A percentile compares a stretch with the other conserved stretches of the same genome.
phyloP scores from a whole-genome alignment of 1,140 invertebrate genomes.

The Drosophila tani region DNA sequence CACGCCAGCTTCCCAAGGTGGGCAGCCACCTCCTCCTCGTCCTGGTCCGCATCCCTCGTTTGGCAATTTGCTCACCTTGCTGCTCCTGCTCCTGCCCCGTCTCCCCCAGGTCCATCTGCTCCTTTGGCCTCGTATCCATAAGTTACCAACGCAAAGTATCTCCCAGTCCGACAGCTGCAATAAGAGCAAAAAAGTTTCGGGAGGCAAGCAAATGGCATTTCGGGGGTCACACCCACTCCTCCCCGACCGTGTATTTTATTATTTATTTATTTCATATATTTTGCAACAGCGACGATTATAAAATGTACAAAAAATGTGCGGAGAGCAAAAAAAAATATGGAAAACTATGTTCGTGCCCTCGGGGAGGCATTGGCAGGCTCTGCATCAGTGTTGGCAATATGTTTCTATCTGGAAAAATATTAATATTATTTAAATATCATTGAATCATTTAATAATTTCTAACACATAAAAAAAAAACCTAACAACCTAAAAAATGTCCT shows the following conservation, averaged over 20 bases:
- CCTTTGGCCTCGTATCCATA: slow-evolving; percentile 65
- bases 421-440: too few relatives aligned
- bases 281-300: slow-evolving; percentile 63
- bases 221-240: slow-evolving; percentile 48
- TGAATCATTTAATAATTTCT: too few relatives aligned
- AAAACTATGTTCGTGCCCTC: slow-evolving; percentile 54
- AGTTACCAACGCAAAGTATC: slow-evolving; percentile 75
- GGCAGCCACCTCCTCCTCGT: slow-evolving; percentile 29
- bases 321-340: slow-evolving; percentile 34
- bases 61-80: slow-evolving; percentile 77
- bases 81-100: slow-evolving; percentile 22
- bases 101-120: slow-evolving; percentile 17
- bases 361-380: slow-evolving; percentile 23
- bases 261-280: slow-evolving; percentile 81
- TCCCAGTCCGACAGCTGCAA: slow-evolving; percentile 58
- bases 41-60: slow-evolving; percentile 12
- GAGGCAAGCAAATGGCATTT: slow-evolving; percentile 60
- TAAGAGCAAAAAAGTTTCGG: slow-evolving; percentile 74
- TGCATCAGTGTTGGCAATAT: background rate
- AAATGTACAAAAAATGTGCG: slow-evolving; percentile 43
- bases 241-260: slow-evolving; percentile 66
- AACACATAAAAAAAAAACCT: too few relatives aligned
- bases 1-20: slow-evolving; percentile 78
- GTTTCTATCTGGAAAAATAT: background rate
- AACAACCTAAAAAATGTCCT: too few relatives aligned